Base-by-base conservation (phyloP, 2,113 vertebrate genomes). In the Xenopus borealis region DNA sequence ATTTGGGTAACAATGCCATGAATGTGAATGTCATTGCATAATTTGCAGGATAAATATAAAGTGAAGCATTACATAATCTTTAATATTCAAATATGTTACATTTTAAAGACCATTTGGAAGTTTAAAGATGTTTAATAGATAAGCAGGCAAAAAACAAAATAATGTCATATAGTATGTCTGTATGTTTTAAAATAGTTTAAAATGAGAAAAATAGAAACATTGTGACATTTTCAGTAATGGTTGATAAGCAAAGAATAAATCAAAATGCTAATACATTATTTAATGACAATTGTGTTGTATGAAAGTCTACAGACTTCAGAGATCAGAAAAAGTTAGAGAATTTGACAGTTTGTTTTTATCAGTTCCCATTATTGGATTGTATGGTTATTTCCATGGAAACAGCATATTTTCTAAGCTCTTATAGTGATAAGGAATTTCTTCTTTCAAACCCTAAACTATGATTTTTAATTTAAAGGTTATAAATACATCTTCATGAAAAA, bases 401-500 rank as follows among this genome's bases (percentile, higher is more conserved):
- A 47, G 47, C 74, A 77, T 50, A 69, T 76, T 76, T 76, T 76
- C 66, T 27, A 76, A 76, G 69, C 69, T 69, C 69, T 59, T 76
- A 23, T 50, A 69, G 66, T 63, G 73, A 69, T 69, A 76, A 69
- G 59, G 44, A 30, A 64, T 66, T 77, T 77, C 13, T 65, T 63
- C 18, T 70, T 70, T 70, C 70, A 77, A 77, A 70, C 45, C 63
- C 52, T 64, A 67, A 77, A 70, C 66, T 70, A 67, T 64, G 61
- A 47, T 63, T 70, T 69, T 70, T 64, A 47, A 64, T 77, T 52
- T 64, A 70, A 77, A 77, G 67, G 74, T 70, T 77, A 70, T 47
- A 40, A 27, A 47, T 11, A 57, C 13, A 69, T 53, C 33, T 64
- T 12, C n/a, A 77, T 6, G 63, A 77, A 77, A 30, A 77, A 64